These are phyloP conservation scores for Pelochelys cantorii DNA, from an alignment of 2,797 vertebrate species.

Conservation along the genomic window DNA sequence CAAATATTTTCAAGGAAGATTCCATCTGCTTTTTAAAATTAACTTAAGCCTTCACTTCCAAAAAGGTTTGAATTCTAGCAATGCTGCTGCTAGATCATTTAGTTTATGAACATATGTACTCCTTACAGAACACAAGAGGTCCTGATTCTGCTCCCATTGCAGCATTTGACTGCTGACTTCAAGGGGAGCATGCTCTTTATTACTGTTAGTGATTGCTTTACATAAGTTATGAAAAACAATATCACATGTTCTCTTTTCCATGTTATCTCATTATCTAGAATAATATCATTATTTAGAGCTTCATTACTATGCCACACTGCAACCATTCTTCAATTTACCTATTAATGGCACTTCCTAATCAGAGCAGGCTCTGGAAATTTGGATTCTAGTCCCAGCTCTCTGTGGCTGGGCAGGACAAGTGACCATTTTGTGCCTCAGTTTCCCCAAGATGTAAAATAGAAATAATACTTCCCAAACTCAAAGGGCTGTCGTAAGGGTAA, in stretches of 20 bases:
- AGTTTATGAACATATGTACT: not conserved
- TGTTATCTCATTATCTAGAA: not conserved
- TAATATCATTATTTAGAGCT: not conserved
- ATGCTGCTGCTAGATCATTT: not conserved
- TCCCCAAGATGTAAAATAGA: not conserved
- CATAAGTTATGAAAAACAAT: too few species aligned
- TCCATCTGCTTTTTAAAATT: not conserved
- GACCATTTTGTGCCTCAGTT: too few species aligned
- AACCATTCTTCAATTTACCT: too few species aligned
- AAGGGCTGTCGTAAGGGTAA: not conserved
- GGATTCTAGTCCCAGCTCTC: accelerated
- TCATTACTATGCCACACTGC: not conserved
- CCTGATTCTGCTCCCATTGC: not conserved
- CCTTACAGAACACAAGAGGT: not conserved
- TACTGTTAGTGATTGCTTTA: not conserved
- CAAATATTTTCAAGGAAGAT: not conserved
- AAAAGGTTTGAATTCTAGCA: not conserved
- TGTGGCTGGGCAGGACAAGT: not conserved
- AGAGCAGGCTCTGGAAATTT: not conserved
- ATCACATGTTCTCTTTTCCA: too few species aligned
- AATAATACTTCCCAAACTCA: not conserved
- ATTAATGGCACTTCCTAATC: not conserved
- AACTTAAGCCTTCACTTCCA: not conserved
- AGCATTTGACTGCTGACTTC: not conserved
- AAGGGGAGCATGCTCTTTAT: not conserved